Base-by-base conservation (phyloP, 2,888 invertebrate genomes). In the Meandrusa payeni region DNA sequence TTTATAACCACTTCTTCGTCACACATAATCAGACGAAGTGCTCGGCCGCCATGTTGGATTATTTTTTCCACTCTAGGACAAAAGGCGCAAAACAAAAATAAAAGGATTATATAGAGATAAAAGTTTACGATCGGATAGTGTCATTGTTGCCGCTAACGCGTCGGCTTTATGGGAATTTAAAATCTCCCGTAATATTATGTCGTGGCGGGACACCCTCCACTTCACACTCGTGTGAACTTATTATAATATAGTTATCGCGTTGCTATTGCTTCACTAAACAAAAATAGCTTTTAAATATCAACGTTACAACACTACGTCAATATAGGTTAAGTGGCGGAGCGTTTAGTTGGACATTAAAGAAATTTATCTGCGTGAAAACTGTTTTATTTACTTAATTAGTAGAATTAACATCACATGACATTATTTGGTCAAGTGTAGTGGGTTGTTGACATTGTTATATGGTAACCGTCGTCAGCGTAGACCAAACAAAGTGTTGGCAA, bases 101-200 rank as follows among this genome's bases (percentile, higher is more conserved):
- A 51, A 51, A 47, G 37, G 59, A 63, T n/a, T 74, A 80, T 82
- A 68, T 74, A 82, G 78, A 69, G 76, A 82, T 85, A 85, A 82
- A 78, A 69, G 62, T 85, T 85, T 83, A 85, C 77, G 85, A 81
- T 60, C 74, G 67, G 75, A 75, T 75, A 74, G 63, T 60, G 73
- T 69, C 64, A 71, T 66, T 70, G 76, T 70, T 62, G 62, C 64
- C 59, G 56, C 57, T 55, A 58, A 68, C 57, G 60, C 62, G 54
- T 59, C 58, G 52, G 54, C 62, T 77, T 77, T 78, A 77, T 77
- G 71, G 75, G 70, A 70, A 68, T 72, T 76, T 73, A 73, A 75
- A 69, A 65, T 65, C 61, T 57, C 55, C 60, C 20, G 17, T 32
- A 40, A 62, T 71, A 69, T 73, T 69, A 62, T 64, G 64, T 68